Base-by-base conservation (phyloP, 2,888 invertebrate genomes). In the Acleris literana region DNA sequence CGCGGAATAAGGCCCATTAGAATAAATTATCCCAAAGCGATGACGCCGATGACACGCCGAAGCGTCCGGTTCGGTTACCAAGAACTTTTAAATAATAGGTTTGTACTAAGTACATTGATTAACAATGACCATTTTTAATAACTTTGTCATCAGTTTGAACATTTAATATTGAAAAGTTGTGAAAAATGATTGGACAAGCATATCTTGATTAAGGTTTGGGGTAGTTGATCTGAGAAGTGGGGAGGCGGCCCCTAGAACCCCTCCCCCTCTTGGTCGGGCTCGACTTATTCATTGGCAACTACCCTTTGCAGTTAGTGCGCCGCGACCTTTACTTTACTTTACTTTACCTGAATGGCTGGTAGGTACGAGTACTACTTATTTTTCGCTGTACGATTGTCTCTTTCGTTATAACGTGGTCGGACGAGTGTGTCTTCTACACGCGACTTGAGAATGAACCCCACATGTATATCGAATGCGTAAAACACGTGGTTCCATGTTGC, bases 161-260 rank as follows among this genome's bases (percentile, higher is more conserved):
- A 78, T 81, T 78, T 78, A 71, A 78, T 85, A 83, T 85, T 85
- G 84, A 80, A 83, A 82, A 82, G 78, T 78, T 73, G 79, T 76
- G 75, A 81, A 82, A 80, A 77, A 77, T 74, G 76, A 74, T 76
- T 75, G 72, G 69, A 75, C 79, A 78, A 76, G 82, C 81, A 86
- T 84, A 87, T 88, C 88, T 87, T 86, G 84, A 88, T 88, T 84
- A 86, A 83, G 82, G 84, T 87, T 86, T 77, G 82, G 86, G 89
- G 87, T 88, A 89, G 90, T 89, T 89, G 90, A 85, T 89, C 90
- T 83, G 82, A 74, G 77, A 79, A 83, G 84, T 79, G 79, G 83
- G 83, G 81, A 76, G 79, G 68, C 64, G 9, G 11, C 57, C 63
- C 69, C 58, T 25, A 64, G 56, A 69, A 68, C 64, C 68, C 65